Base-by-base conservation (phyloP, 2,797 vertebrate genomes). In the Iguana delicatissima region DNA sequence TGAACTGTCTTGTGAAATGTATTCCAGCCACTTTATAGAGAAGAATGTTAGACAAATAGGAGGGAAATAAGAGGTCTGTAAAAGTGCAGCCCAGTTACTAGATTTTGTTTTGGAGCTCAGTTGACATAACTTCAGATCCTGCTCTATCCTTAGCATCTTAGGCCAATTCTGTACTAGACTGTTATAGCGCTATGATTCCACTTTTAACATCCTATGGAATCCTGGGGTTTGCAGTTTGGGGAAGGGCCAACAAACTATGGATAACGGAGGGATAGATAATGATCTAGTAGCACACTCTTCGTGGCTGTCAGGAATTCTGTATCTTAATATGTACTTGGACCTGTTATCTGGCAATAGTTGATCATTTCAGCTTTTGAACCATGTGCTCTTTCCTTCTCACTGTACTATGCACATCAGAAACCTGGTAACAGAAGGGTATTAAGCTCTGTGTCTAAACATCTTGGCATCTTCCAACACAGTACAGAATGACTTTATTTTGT, bases 401-500 rank as follows among this genome's bases (percentile, higher is more conserved):
- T 50, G 67, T 18, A 0, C 2, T 79, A 24, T 72, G 2, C 22
- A 6, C 18, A 76, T 80, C n/a, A 52, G 6, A 62, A 84, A 82
- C 38, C 35, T 13, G 7, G 76, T 81, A 0, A 0, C 46, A 38
- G 84, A 79, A 91, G 35, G 55, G 35, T 59, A 0, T 32, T n/a
- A 1, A 72, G 81, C 81, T 50, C 0, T 86, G 24, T 13, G 72
- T 69, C 85, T 42, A 42, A 89, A 82, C 8, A 74, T 81, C n/a
- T 59, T 87, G 88, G 38, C 59, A 12, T 89, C 69, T 16, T 62
- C 72, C 91, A 89, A 38, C 46, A 1, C 1, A 86, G 91, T 69
- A 77, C 74, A 91, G 92, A 89, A 91, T 59, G 38, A 80, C 84
- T 38, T 85, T 91, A 46, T 3, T 77, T 80, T 90, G 0, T 91